Conservation (phyloP, 2,888 invertebrate species). For the Chymomyza caudatula region DNA sequence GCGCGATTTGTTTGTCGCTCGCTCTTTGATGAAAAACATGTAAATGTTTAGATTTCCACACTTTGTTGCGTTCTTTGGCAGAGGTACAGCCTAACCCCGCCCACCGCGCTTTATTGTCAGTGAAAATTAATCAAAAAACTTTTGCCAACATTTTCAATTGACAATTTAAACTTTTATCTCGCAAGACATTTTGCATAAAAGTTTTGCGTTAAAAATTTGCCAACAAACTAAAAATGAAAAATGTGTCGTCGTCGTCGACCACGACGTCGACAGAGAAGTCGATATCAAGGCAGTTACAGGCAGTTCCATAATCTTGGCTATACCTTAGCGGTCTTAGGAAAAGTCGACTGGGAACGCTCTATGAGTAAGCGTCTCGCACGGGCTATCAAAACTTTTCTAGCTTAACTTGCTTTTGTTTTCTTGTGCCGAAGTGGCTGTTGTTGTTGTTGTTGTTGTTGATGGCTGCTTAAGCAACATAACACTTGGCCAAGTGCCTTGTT, state of each 20-base stretch:
- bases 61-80: conserved; percentile 21
- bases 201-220: conserved; percentile 65
- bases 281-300: neutral
- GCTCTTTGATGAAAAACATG: conserved; percentile 25
- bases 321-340: neutral
- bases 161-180: conserved; percentile 76
- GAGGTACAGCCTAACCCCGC: too few relatives aligned
- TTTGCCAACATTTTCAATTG: conserved; percentile 77
- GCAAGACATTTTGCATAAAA: conserved; percentile 73
- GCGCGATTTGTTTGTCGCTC: conserved; percentile 63
- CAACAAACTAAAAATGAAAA: conserved; percentile 67
- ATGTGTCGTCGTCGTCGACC: conserved; percentile 34
- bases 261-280: neutral
- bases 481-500: conserved; percentile 20
- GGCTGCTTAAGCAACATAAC: conserved; percentile 30
- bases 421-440: conserved; percentile 27
- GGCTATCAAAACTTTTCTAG: conserved; percentile 70
- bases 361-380: conserved; percentile 62
- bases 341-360: conserved; percentile 19
- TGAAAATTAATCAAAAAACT: conserved; percentile 76
- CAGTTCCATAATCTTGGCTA: neutral
- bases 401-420: conserved; percentile 43
- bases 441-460: conserved; percentile 30
- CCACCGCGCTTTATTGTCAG: conserved; percentile 54
- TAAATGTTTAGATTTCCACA: conserved; percentile 47